Base-by-base conservation (phyloP, 1,140 invertebrate genomes). In the Leptoteleia sp. region DNA sequence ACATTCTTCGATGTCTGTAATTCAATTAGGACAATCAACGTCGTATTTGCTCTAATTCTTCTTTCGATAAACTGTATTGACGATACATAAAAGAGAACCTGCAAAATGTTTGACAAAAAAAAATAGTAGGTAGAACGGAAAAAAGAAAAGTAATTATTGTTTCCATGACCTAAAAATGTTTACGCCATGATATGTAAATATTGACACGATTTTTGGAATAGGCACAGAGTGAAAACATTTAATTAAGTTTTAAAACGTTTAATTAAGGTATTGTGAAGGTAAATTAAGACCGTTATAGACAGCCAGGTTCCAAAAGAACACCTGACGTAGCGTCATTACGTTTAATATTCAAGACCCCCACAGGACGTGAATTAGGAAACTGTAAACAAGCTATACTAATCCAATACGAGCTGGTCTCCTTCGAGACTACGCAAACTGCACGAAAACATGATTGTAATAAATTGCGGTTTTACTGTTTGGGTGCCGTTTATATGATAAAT, bases 301-400 rank as follows among this genome's bases (percentile, higher is more conserved):
- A 25, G 22, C 37, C 4, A 11, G 8, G 9, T 25, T 61, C 8
- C 13, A 19, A 47, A 43, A 40, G 27, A 67, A 33, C 16, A 27
- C 25, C 27, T 45, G 27, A 54, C 50, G 15, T n/a, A 19, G 15
- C 12, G 12, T 19, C 27, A 22, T 29, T 67, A 33, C 17, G 29
- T 35, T 67, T 67, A 67, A 67, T 67, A 67, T 54, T 54, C 62
- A 67, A 42, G 13, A 50, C 62, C 19, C 48, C 50, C 50, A 42
- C 11, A 67, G 50, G 62, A 67, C 42, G 16, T 59, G 42, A 50
- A 70, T 59, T 70, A 55, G 48, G 31, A 33, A 35, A 48, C 40
- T 38, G 43, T 40, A 48, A 48, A 27, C 43, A 70, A 50, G 64
- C 17, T 47, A 37, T 38, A 48, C 50, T 68, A 68, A 68, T 47